These are phyloP conservation scores for Lysandra coridon DNA, from an alignment of 2,888 invertebrate genomes.

Conservation along the genomic window DNA sequence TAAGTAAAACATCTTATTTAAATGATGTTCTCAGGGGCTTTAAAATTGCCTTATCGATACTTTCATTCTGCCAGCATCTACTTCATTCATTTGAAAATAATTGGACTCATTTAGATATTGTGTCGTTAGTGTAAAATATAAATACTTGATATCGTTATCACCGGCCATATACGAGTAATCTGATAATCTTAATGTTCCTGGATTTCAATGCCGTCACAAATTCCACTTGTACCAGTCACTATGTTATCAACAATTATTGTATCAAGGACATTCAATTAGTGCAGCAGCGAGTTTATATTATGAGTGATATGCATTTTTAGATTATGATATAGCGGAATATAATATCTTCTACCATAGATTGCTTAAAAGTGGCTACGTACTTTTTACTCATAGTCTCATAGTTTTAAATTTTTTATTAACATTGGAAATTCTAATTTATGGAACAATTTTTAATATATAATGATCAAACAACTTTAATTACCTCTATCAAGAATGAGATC, in stretches of 20 bases:
- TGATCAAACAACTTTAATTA: too few species aligned
- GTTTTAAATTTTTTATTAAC: too few species aligned
- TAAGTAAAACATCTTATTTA: not conserved
- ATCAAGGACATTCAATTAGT: conserved; percentile 14
- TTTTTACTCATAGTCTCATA: too few species aligned
- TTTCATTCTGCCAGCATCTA: not conserved
- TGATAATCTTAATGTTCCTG: conserved; percentile 12
- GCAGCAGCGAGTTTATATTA: conserved; percentile 6
- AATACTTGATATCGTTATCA: conserved; percentile 5
- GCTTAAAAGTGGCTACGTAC: too few species aligned
- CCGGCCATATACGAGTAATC: conserved; percentile 17
- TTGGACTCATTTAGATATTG: conserved; percentile 4
- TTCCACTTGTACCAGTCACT: not conserved
- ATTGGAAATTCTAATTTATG: too few species aligned
- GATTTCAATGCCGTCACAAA: conserved; percentile 16
- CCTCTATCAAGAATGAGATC: not conserved
- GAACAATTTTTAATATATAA: too few species aligned
- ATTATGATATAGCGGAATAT: not conserved
- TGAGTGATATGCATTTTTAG: not conserved
- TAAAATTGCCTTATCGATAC: not conserved
- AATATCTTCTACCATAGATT: not conserved
- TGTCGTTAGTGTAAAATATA: conserved; percentile 7
- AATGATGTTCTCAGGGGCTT: not conserved
- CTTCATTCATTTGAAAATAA: not conserved
- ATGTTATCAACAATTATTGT: conserved; percentile 10